Percentiles rank a stretch among this genome's conserved stretches.
Evolutionary conservation across 2,888 invertebrate genomes (phyloP).

Genomic region (Saturnia pavonia): DNA sequence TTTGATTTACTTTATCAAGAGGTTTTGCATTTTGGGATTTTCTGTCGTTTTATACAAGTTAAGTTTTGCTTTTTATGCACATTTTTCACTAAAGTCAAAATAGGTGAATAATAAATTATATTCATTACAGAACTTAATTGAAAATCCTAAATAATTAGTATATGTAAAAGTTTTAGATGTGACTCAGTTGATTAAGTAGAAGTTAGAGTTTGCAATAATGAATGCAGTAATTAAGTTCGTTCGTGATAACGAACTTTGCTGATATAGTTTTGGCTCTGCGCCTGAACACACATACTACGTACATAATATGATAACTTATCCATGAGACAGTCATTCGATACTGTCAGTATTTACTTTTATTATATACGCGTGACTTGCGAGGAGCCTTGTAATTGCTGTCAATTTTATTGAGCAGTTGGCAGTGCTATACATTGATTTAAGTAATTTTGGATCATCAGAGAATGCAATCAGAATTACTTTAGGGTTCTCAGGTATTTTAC

Average conservation of each 20-base stretch:
- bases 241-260: not conserved
- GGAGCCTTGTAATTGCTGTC: not conserved
- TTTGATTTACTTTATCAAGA: too few species aligned
- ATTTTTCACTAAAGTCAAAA: not conserved
- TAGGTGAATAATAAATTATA: not conserved
- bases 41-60: too few species aligned
- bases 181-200: not conserved
- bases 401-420: not conserved
- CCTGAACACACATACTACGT: not conserved
- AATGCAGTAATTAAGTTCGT: not conserved
- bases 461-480: too few species aligned
- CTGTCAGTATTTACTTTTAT: not conserved
- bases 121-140: not conserved
- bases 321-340: not conserved
- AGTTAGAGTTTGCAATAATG: not conserved
- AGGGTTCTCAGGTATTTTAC: too few species aligned
- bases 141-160: not conserved
- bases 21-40: too few species aligned
- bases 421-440: too few species aligned
- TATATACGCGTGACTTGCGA: not conserved
- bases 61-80: too few species aligned
- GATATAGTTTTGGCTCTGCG: not conserved
- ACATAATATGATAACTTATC: not conserved
- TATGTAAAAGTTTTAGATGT: not conserved
- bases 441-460: too few species aligned